Evolutionary conservation across 2,113 vertebrate genomes (phyloP).

Genomic region (Jaculus jaculus): DNA sequence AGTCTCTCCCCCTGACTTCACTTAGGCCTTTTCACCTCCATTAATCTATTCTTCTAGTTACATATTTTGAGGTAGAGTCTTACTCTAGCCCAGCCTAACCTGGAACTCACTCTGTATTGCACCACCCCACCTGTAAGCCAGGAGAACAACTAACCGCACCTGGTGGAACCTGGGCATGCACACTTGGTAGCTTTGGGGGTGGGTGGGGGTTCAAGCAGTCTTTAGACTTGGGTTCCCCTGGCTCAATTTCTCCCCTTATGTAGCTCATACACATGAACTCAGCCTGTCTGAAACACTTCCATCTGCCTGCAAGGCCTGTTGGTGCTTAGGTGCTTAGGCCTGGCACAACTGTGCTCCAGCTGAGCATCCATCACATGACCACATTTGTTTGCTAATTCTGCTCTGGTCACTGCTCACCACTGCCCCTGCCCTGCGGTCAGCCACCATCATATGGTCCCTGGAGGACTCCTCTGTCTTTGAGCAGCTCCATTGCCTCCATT

Average conservation of each 20-base stretch:
- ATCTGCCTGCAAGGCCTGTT: rapidly evolving
- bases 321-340: too few relatives aligned
- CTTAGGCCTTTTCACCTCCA: too few relatives aligned
- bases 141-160: rapidly evolving
- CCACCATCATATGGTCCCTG: neutral
- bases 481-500: neutral
- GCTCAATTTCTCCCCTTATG: rapidly evolving
- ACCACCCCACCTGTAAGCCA: too few relatives aligned
- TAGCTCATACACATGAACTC: neutral
- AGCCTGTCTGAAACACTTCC: neutral
- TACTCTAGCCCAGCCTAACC: too few relatives aligned
- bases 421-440: neutral
- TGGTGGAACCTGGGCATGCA: too few relatives aligned
- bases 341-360: too few relatives aligned
- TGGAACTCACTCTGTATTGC: too few relatives aligned
- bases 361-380: neutral
- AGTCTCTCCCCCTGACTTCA: too few relatives aligned
- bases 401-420: neutral
- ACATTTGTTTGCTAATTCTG: neutral
- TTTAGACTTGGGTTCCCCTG: neutral
- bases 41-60: too few relatives aligned
- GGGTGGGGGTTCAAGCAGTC: neutral
- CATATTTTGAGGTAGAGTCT: too few relatives aligned
- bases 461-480: neutral
- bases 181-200: rapidly evolving